A percentile compares a stretch with the other conserved stretches of the same genome.
These are phyloP conservation scores for Dromaius novaehollandiae DNA, from an alignment of 2,113 vertebrate genomes.

Conservation along the genomic window DNA sequence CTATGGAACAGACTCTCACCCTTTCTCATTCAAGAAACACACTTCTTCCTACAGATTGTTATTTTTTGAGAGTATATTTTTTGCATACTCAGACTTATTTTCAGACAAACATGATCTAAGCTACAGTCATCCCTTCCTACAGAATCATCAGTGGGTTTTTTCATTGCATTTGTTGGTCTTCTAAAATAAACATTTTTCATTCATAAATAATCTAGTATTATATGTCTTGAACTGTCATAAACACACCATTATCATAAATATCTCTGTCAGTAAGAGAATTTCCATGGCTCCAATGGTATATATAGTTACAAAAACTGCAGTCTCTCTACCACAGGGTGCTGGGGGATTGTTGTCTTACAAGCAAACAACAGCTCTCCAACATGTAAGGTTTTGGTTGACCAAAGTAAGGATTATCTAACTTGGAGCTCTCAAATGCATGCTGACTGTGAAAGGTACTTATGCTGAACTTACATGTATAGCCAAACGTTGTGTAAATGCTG, in stretches of 20 bases:
- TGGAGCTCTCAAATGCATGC: neutral
- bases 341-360: neutral
- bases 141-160: neutral
- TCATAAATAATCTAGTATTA: neutral
- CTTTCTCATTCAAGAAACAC: neutral
- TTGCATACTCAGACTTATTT: neutral
- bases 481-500: neutral
- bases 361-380: neutral
- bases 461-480: neutral
- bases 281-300: neutral
- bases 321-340: neutral
- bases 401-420: neutral
- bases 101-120: neutral
- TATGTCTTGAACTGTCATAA: neutral
- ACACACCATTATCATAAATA: neutral
- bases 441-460: neutral
- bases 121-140: neutral
- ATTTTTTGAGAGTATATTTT: neutral
- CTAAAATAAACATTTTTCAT: neutral
- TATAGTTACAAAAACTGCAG: neutral
- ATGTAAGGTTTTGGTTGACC: neutral
- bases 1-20: neutral
- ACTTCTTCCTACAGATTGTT: neutral
- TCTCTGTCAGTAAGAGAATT: neutral
- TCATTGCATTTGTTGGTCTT: neutral